A percentile compares a stretch with the other conserved stretches of the same genome.
phyloP scores from a whole-genome alignment of 35 echinoderm and acorn worm genomes.

The Chiridota heheva region DNA sequence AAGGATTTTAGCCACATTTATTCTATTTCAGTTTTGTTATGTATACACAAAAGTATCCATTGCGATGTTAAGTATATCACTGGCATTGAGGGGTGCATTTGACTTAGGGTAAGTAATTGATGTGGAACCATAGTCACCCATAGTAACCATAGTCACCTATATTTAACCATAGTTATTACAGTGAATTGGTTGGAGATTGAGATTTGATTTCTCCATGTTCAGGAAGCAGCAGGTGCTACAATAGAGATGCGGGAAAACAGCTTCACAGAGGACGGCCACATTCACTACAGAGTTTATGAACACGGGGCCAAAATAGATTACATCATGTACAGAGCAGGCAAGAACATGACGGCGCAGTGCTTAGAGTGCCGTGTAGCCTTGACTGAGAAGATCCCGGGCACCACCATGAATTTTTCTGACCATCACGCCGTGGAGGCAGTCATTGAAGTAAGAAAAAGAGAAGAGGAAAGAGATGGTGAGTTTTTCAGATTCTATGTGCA shows the following conservation, averaged over 20 bases:
- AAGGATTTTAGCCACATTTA: too few species aligned
- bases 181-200: too few species aligned
- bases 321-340: conserved; percentile 40
- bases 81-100: too few species aligned
- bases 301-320: conserved; percentile 47
- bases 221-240: conserved; percentile 28
- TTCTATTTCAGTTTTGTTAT: too few species aligned
- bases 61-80: too few species aligned
- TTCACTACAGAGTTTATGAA: conserved; percentile 23
- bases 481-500: too few species aligned
- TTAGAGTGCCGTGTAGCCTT: conserved; percentile 31
- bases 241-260: conserved; percentile 38
- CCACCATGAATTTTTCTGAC: conserved; percentile 41
- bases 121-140: too few species aligned
- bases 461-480: conserved; percentile 35
- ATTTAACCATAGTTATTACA: too few species aligned
- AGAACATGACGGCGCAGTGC: conserved; percentile 1
- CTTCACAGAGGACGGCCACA: conserved; percentile 3
- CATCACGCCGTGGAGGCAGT: conserved; percentile 36
- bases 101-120: too few species aligned
- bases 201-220: too few species aligned
- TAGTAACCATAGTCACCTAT: too few species aligned
- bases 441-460: conserved; percentile 31
- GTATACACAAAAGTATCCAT: too few species aligned
- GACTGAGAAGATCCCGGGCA: conserved; percentile 37